phyloP scores from a whole-genome alignment of 2,797 vertebrate genomes.

The Trachurus trachurus region DNA sequence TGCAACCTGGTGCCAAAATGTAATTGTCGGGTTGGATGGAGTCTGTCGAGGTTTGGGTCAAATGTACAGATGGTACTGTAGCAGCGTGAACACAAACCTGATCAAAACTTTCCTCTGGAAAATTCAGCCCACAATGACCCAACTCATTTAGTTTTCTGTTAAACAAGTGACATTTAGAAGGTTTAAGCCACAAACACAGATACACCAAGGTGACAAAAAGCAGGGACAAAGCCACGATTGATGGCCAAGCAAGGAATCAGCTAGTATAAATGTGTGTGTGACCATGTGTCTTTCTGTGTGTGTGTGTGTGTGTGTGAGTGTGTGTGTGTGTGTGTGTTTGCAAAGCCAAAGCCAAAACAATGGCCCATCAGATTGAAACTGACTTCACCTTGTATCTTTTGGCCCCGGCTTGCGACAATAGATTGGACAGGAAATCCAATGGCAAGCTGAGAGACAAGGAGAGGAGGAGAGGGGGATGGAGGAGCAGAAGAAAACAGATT shows the following conservation, averaged over 20 bases:
- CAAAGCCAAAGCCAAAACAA: slow-evolving; percentile 87
- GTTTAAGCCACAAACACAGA: slow-evolving; percentile 42
- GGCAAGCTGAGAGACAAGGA: slow-evolving; percentile 87
- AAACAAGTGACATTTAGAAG: slow-evolving; percentile 75
- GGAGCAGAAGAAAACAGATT: slow-evolving; percentile 79
- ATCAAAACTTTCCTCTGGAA: background rate
- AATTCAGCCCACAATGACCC: background rate
- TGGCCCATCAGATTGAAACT: slow-evolving; percentile 92
- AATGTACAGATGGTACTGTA: background rate
- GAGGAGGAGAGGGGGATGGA: slow-evolving; percentile 74
- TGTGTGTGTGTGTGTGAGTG: slow-evolving; percentile 44
- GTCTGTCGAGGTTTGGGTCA: background rate
- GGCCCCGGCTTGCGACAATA: slow-evolving; percentile 87
- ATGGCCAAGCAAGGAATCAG: slow-evolving; percentile 86
- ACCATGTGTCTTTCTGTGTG: slow-evolving; percentile 25
- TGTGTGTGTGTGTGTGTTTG: slow-evolving; percentile 49
- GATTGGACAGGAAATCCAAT: slow-evolving; percentile 95
- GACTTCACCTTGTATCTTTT: slow-evolving; percentile 95
- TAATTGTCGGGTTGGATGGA: background rate
- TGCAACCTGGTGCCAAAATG: background rate
- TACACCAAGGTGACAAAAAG: slow-evolving; percentile 83
- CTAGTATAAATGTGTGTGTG: slow-evolving; percentile 43
- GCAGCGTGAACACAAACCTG: background rate
- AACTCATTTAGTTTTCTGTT: slow-evolving; percentile 27
- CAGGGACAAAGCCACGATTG: slow-evolving; percentile 78